Evolutionary conservation across 2,888 invertebrate species (phyloP).

Genomic region (Drosophila koepferae): DNA sequence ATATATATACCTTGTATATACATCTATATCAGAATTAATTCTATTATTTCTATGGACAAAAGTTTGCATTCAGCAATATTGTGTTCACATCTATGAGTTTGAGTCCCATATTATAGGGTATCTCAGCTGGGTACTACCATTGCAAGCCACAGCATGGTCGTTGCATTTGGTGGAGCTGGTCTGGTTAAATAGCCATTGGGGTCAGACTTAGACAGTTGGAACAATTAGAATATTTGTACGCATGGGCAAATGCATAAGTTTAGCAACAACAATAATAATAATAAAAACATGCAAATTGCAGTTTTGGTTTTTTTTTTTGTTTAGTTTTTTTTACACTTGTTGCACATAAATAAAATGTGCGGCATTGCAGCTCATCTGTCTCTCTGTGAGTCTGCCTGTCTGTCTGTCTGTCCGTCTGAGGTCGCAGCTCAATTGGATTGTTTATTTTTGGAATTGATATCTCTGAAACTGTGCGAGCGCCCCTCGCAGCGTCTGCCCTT

Average conservation of each 20-base stretch:
- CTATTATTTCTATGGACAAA: background rate
- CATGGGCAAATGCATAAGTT: constrained; percentile 44
- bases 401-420: constrained; percentile 11
- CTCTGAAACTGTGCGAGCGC: background rate
- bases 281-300: constrained; percentile 44
- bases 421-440: constrained; percentile 38
- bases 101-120: constrained; percentile 9
- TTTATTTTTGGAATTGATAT: constrained; percentile 12
- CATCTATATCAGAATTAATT: too few relatives aligned
- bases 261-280: constrained; percentile 12
- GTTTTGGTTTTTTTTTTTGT: constrained; percentile 10
- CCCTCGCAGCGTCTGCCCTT: constrained; percentile 25
- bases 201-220: constrained; percentile 42
- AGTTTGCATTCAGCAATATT: background rate
- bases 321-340: constrained; percentile 44
- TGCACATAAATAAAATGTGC: constrained; percentile 31
- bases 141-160: background rate
- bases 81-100: background rate
- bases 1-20: too few relatives aligned
- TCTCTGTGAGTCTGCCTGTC: background rate
- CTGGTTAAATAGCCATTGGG: constrained; percentile 37
- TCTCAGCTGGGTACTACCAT: background rate
- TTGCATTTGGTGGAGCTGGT: background rate
- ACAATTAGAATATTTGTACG: constrained; percentile 36
- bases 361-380: constrained; percentile 8